Conservation (phyloP, 2,888 invertebrate species). For the Pachycephus smyrnensis region DNA sequence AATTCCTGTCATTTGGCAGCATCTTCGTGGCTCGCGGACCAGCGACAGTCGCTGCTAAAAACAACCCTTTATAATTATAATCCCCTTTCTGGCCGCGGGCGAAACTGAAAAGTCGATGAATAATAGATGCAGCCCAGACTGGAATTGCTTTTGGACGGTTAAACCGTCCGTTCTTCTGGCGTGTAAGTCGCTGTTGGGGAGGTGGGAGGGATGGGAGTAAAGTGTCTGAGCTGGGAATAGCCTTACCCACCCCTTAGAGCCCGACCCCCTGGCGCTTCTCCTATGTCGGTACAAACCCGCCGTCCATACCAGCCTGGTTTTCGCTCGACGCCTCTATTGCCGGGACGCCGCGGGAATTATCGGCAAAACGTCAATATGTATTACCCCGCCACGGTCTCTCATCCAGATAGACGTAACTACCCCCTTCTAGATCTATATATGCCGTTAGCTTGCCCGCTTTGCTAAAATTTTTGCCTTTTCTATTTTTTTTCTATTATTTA, state of each 20-base stretch:
- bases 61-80: neutral
- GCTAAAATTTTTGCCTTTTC: neutral
- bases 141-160: constrained; percentile 2
- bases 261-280: neutral
- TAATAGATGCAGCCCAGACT: constrained; percentile 4
- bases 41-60: neutral
- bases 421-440: neutral
- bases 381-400: constrained; percentile 40
- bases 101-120: constrained; percentile 7
- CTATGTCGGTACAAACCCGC: constrained; percentile 5
- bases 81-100: neutral
- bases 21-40: neutral
- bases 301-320: constrained; percentile 14
- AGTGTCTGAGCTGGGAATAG: constrained; percentile 20
- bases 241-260: neutral
- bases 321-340: constrained; percentile 17
- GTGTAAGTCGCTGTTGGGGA: constrained; percentile 9
- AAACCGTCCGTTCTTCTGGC: constrained; percentile 10
- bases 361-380: constrained; percentile 61
- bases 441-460: neutral
- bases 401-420: constrained; percentile 14
- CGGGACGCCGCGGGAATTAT: constrained; percentile 55
- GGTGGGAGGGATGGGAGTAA: constrained; percentile 5
- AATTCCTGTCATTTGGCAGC: neutral
- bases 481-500: neutral